Conservation (phyloP, 2,888 invertebrate species). For the Drosophila pegasa region DNA sequence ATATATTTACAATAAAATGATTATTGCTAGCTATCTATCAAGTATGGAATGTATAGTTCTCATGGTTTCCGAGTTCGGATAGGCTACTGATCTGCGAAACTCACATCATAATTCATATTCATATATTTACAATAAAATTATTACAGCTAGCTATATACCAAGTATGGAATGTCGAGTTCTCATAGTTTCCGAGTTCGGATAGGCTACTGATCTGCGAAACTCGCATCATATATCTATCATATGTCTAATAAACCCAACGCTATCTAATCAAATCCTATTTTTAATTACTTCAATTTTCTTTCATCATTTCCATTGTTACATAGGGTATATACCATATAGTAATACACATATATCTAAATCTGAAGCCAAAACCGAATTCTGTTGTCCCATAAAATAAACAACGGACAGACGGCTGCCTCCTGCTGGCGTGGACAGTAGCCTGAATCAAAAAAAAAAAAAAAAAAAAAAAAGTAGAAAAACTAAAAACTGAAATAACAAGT, state of each 20-base stretch:
- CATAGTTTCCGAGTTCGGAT: neutral
- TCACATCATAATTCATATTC: neutral
- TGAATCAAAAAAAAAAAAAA: constrained; percentile 2
- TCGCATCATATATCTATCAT: neutral
- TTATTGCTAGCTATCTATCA: neutral
- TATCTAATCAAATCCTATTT: neutral
- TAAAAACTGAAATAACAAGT: no score
- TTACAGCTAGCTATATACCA: neutral
- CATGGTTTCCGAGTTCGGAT: neutral
- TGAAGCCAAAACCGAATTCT: constrained; percentile 35
- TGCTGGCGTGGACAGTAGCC: constrained; percentile 11
- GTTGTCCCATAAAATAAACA: constrained; percentile 50
- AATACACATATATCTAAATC: neutral
- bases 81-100: neutral
- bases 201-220: neutral
- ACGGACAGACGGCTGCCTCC: constrained; percentile 17
- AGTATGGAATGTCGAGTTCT: neutral
- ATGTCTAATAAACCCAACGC: neutral
- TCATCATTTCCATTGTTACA: neutral
- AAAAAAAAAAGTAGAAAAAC: no score
- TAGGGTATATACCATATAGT: constrained; percentile 1
- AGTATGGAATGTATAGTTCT: neutral
- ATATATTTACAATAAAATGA: neutral
- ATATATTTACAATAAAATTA: neutral
- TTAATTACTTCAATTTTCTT: neutral